These are phyloP conservation scores for Crenichthys baileyi DNA, from an alignment of 2,797 vertebrate species.

Conservation along the genomic window DNA sequence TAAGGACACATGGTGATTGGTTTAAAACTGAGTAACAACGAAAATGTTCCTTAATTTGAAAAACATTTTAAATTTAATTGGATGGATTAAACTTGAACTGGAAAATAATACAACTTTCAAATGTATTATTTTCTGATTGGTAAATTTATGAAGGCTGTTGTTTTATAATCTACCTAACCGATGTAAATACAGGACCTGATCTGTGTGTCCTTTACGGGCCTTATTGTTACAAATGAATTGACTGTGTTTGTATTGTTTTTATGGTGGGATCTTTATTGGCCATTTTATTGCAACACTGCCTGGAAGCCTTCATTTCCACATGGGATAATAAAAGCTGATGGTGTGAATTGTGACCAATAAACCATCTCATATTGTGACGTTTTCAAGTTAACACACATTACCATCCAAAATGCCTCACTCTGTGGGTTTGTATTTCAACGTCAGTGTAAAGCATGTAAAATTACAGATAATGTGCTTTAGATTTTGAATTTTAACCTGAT, in stretches of 20 bases:
- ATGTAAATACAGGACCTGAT: constrained; percentile 11
- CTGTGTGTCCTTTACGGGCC: constrained; percentile 36
- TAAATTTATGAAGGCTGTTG: constrained; percentile 14
- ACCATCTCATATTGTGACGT: constrained; percentile 38
- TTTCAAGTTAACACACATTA: constrained; percentile 31
- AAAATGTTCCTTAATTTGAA: neutral
- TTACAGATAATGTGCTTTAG: neutral
- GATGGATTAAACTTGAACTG: neutral
- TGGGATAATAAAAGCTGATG: constrained; percentile 62
- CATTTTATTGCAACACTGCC: constrained; percentile 45
- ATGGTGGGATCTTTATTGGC: constrained; percentile 53
- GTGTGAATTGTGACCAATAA: constrained; percentile 47
- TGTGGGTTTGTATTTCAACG: constrained; percentile 8
- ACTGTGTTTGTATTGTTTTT: constrained; percentile 55
- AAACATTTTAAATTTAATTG: neutral
- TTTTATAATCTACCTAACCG: constrained; percentile 16
- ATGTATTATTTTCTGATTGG: neutral
- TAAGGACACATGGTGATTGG: neutral
- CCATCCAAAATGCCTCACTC: constrained; percentile 1
- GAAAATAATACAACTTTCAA: constrained; percentile 5
- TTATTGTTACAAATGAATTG: constrained; percentile 39
- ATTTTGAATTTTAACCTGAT: neutral
- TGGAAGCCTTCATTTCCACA: constrained; percentile 39
- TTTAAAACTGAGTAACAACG: neutral
- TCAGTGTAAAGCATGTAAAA: neutral